Percentiles rank a stretch among this genome's conserved stretches.
These are phyloP conservation scores for Sebastes steindachneri DNA, from an alignment of 2,797 vertebrate species.

Conservation along the genomic window DNA sequence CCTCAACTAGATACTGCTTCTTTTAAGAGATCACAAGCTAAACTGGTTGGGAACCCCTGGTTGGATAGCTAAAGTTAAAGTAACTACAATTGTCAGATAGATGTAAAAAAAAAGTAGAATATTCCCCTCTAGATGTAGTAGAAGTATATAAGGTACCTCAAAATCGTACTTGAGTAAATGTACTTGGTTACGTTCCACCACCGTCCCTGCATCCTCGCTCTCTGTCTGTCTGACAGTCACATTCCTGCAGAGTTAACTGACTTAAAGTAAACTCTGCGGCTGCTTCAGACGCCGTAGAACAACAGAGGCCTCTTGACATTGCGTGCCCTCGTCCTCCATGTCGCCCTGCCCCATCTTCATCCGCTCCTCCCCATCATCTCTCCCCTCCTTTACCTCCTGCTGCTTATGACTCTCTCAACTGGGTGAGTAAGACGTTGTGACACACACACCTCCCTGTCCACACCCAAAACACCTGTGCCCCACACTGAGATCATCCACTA, in stretches of 20 bases:
- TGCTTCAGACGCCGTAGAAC: slow-evolving; percentile 59
- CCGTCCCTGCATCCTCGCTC: not conserved
- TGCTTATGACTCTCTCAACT: slow-evolving; percentile 34
- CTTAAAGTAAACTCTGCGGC: slow-evolving; percentile 62
- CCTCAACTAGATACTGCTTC: too few relatives aligned
- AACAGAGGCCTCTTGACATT: slow-evolving; percentile 61
- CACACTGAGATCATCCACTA: slow-evolving; percentile 40
- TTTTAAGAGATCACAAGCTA: not conserved
- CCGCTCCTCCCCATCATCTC: slow-evolving; percentile 28
- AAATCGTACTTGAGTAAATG: not conserved
- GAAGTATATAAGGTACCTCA: not conserved
- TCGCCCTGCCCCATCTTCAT: slow-evolving; percentile 34
- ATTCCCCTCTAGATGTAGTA: not conserved
- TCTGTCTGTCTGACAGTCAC: slow-evolving; percentile 36
- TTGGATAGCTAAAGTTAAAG: too few relatives aligned
- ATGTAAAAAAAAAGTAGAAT: not conserved
- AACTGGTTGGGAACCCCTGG: too few relatives aligned
- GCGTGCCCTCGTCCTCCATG: slow-evolving; percentile 28
- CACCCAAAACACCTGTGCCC: slow-evolving; percentile 55
- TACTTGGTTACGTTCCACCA: slow-evolving; percentile 4
- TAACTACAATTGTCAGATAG: not conserved
- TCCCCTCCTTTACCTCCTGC: slow-evolving; percentile 9
- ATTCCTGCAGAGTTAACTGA: slow-evolving; percentile 75
- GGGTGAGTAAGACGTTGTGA: slow-evolving; percentile 28
- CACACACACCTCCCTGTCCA: not conserved